These are phyloP conservation scores for Tragelaphus imberbis DNA, from an alignment of 2,113 vertebrate genomes.

Conservation along the genomic window DNA sequence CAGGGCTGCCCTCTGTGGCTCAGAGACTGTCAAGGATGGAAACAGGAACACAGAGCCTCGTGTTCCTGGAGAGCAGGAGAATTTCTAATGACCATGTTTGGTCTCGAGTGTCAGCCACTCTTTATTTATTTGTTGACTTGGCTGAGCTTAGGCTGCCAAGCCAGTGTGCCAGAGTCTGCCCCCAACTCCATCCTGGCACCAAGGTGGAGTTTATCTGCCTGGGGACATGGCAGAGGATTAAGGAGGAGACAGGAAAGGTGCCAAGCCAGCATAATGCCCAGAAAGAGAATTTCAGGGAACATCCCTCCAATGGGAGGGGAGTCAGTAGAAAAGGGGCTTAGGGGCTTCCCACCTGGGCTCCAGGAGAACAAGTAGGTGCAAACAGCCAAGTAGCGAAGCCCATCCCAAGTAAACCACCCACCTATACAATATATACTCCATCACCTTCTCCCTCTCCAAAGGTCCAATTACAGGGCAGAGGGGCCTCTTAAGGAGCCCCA, in stretches of 20 bases:
- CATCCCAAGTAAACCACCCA: background rate
- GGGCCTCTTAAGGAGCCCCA: background rate
- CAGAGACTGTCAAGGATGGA: slow-evolving; percentile 21
- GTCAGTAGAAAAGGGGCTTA: background rate
- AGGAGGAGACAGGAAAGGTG: background rate
- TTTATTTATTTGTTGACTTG: slow-evolving; percentile 40
- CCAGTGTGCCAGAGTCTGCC: slow-evolving; percentile 6
- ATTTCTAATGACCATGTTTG: slow-evolving; percentile 43
- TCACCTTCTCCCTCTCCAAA: background rate
- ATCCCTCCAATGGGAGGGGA: background rate
- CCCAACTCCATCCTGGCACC: background rate
- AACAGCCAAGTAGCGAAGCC: background rate
- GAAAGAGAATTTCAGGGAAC: slow-evolving; percentile 9
- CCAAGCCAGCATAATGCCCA: background rate
- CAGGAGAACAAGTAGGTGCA: background rate
- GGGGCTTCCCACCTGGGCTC: background rate
- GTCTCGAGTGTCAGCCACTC: background rate
- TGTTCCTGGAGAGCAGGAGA: slow-evolving; percentile 55
- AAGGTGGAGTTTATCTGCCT: background rate
- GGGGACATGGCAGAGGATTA: background rate
- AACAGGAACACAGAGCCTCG: background rate
- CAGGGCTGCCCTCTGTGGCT: background rate
- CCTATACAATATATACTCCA: background rate
- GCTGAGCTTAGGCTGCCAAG: slow-evolving; percentile 21
- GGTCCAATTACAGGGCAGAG: background rate